Conservation (phyloP, 2,797 vertebrate species). For the Neostethus bicornis region DNA sequence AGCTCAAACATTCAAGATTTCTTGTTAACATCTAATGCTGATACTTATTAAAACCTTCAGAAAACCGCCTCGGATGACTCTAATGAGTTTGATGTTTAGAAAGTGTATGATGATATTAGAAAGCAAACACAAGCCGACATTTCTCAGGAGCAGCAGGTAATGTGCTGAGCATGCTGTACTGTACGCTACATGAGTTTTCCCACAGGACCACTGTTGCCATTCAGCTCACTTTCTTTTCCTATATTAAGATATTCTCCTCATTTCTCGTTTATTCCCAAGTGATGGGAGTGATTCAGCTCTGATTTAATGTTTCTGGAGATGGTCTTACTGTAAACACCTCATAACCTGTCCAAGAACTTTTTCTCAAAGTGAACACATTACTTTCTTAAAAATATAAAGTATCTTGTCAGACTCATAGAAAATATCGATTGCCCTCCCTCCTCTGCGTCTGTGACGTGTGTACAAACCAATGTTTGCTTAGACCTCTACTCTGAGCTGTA, state of each 20-base stretch:
- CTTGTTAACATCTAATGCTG: too few species aligned
- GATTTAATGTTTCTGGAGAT: conserved; percentile 38
- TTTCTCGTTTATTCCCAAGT: conserved; percentile 30
- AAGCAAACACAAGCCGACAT: conserved; percentile 18
- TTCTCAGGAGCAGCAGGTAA: conserved; percentile 27
- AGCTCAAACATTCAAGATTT: too few species aligned
- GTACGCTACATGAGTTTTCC: conserved; percentile 37
- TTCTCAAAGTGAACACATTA: conserved; percentile 54
- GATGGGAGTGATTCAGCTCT: conserved; percentile 12
- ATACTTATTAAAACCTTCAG: background rate
- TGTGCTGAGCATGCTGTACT: conserved; percentile 4
- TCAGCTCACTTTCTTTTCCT: conserved; percentile 14
- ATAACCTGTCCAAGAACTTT: conserved; percentile 38
- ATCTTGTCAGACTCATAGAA: conserved; percentile 40
- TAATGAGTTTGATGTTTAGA: background rate
- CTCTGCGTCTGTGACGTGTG: conserved; percentile 25
- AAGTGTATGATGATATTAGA: background rate
- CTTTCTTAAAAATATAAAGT: conserved; percentile 25
- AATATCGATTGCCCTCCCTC: conserved; percentile 45
- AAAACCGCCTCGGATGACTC: background rate
- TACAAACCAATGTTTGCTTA: conserved; percentile 46
- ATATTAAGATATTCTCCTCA: conserved; percentile 22
- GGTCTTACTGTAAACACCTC: conserved; percentile 28
- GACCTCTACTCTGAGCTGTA: conserved; percentile 36
- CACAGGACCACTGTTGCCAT: conserved; percentile 25